A percentile compares a stretch with the other conserved stretches of the same genome.
These are phyloP conservation scores for Hydrolagus affinis DNA, from an alignment of 2,113 vertebrate genomes.

Conservation along the genomic window DNA sequence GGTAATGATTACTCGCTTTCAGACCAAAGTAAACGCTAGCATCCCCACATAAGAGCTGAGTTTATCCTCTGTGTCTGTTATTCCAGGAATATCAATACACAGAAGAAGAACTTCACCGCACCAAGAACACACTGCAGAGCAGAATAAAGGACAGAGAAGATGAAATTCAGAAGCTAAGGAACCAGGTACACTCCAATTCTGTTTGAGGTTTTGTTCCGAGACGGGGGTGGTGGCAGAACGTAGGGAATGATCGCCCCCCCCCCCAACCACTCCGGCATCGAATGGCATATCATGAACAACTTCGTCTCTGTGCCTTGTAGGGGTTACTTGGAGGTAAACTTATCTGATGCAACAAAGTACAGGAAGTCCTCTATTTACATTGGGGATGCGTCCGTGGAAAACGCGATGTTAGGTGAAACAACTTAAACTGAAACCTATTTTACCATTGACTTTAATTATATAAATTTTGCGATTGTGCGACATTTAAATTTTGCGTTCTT, in stretches of 20 bases:
- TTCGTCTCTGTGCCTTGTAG: neutral
- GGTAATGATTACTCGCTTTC: constrained; percentile 44
- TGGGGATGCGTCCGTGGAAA: too few relatives aligned
- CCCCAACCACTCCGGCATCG: neutral
- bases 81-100: constrained; percentile 77
- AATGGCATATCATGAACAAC: neutral
- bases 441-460: too few relatives aligned
- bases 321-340: neutral
- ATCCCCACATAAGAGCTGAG: too few relatives aligned
- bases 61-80: constrained; percentile 31
- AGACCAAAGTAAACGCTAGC: constrained; percentile 29
- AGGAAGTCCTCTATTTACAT: too few relatives aligned
- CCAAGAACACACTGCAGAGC: constrained; percentile 78
- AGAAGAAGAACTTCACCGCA: constrained; percentile 81
- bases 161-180: constrained; percentile 95
- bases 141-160: constrained; percentile 90
- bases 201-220: neutral
- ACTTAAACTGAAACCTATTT: too few relatives aligned
- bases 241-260: too few relatives aligned
- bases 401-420: too few relatives aligned
- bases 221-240: too few relatives aligned
- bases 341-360: neutral
- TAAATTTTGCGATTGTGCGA: too few relatives aligned
- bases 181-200: constrained; percentile 64
- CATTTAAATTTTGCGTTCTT: too few relatives aligned